These are phyloP conservation scores for Ophioderma brevispina DNA, from an alignment of 35 echinoderm and acorn worm genomes.

Conservation along the genomic window DNA sequence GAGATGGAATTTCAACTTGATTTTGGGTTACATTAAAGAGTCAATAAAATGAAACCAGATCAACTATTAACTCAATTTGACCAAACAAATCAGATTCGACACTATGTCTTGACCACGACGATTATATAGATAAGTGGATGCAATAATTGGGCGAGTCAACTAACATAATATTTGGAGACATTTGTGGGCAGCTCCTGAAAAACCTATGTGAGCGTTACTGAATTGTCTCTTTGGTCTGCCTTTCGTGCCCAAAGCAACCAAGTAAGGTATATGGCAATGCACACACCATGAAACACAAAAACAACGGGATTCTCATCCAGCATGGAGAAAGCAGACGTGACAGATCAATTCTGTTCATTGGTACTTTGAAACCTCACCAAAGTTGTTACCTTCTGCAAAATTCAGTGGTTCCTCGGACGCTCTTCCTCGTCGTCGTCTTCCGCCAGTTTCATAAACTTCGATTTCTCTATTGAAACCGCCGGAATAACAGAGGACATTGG, in stretches of 20 bases:
- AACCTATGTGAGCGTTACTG: too few relatives aligned
- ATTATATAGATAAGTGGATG: too few relatives aligned
- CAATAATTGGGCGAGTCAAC: too few relatives aligned
- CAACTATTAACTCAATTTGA: too few relatives aligned
- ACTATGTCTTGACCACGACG: too few relatives aligned
- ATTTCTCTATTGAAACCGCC: background rate
- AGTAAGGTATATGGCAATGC: conserved; percentile 69
- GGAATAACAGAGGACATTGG: conserved; percentile 54
- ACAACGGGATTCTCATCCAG: conserved; percentile 97
- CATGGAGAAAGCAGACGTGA: conserved; percentile 81
- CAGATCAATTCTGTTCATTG: conserved; percentile 92
- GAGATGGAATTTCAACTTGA: too few relatives aligned
- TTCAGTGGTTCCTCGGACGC: too few relatives aligned
- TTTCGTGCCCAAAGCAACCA: conserved; percentile 86
- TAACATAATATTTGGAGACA: background rate
- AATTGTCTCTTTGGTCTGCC: conserved; percentile 85
- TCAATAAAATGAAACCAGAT: too few relatives aligned
- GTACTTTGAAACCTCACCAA: conserved; percentile 90
- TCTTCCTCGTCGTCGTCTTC: background rate
- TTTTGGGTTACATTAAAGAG: too few relatives aligned
- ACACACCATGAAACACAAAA: conserved; percentile 80
- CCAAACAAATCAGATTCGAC: too few relatives aligned
- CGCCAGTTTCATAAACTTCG: background rate
- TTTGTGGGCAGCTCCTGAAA: background rate
- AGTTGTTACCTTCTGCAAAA: conserved; percentile 28